Conservation (phyloP, 2,113 vertebrate genomes). For the Stigmatopora nigra region DNA sequence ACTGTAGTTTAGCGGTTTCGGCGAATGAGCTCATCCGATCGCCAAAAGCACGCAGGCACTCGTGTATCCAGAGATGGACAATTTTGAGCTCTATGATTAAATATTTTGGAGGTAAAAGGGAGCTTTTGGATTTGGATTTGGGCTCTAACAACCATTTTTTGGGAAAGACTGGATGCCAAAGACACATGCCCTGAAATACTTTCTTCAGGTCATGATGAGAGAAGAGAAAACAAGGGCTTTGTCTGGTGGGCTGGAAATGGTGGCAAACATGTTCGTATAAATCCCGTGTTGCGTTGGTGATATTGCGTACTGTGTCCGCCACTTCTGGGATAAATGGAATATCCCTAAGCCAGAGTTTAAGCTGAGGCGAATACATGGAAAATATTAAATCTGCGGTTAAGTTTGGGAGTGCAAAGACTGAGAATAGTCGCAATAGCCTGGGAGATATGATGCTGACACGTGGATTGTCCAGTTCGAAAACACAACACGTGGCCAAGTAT, state of each 20-base stretch:
- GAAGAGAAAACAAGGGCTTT: slow-evolving; percentile 65
- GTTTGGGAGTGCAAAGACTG: slow-evolving; percentile 64
- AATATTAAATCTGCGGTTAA: slow-evolving; percentile 58
- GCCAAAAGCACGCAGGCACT: slow-evolving; percentile 75
- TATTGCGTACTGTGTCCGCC: slow-evolving; percentile 53
- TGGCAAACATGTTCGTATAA: slow-evolving; percentile 60
- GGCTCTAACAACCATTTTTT: not conserved
- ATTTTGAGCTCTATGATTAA: slow-evolving; percentile 44
- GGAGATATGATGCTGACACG: slow-evolving; percentile 49
- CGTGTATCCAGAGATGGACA: slow-evolving; percentile 77
- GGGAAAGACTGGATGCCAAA: slow-evolving; percentile 52
- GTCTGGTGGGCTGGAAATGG: slow-evolving; percentile 51
- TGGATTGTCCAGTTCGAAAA: slow-evolving; percentile 33
- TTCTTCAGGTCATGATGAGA: slow-evolving; percentile 72
- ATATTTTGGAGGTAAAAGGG: slow-evolving; percentile 1
- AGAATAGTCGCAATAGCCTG: slow-evolving; percentile 76
- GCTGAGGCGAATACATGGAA: slow-evolving; percentile 60
- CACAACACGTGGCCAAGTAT: slow-evolving; percentile 67
- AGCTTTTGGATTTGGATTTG: not conserved
- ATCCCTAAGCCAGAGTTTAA: slow-evolving; percentile 71
- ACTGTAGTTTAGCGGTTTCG: slow-evolving; percentile 54
- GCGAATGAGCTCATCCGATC: slow-evolving; percentile 66
- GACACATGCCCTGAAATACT: slow-evolving; percentile 70
- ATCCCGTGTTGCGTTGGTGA: slow-evolving; percentile 69
- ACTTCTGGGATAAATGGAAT: slow-evolving; percentile 41